Conservation (phyloP, 2,113 vertebrate genomes). For the Heloderma charlesbogerti region DNA sequence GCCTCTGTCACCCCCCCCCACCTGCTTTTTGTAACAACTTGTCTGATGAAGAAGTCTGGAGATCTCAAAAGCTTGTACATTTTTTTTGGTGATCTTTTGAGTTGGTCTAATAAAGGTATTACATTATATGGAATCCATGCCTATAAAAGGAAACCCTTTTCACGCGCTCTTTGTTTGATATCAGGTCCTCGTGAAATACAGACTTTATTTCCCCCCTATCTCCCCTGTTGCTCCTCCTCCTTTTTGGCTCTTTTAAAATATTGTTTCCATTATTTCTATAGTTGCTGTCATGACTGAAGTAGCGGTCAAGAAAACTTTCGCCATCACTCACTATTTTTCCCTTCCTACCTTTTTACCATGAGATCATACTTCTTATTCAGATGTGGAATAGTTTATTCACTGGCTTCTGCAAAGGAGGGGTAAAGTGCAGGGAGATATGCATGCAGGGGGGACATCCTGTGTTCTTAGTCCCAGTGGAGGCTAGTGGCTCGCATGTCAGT, state of each 20-base stretch:
- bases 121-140: not conserved
- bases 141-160: conserved; percentile 47
- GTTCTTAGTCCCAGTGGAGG: not conserved
- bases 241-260: conserved; percentile 67
- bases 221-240: not conserved
- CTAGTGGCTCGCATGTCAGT: too few relatives aligned
- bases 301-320: conserved; percentile 68
- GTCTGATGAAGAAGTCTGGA: too few relatives aligned
- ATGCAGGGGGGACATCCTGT: not conserved
- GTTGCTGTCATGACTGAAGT: conserved; percentile 62
- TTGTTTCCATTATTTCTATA: conserved; percentile 66
- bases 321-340: conserved; percentile 59
- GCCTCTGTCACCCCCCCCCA: too few relatives aligned
- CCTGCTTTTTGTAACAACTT: too few relatives aligned
- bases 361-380: conserved; percentile 63
- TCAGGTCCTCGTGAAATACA: conserved; percentile 60
- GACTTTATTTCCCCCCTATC: conserved; percentile 10
- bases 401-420: conserved; percentile 51
- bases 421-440: not conserved
- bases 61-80: too few relatives aligned
- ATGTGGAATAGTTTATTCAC: conserved; percentile 55
- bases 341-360: conserved; percentile 44
- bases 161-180: conserved; percentile 43
- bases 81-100: too few relatives aligned
- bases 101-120: too few relatives aligned